These are phyloP conservation scores for Troides helena DNA, from an alignment of 2,888 invertebrate genomes.

Conservation along the genomic window DNA sequence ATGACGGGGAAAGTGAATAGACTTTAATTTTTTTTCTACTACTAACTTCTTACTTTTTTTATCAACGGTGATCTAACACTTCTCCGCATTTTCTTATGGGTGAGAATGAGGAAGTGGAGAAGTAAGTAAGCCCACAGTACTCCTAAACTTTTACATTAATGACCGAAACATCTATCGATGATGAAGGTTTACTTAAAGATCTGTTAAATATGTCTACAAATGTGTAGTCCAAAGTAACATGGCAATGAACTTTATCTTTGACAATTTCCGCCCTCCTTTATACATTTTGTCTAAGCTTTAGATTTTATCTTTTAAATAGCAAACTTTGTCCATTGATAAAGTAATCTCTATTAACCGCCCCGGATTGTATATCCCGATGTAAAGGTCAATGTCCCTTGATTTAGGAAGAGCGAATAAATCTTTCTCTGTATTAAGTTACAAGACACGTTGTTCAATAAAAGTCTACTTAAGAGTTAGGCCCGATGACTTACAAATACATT, in stretches of 20 bases:
- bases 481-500: constrained; percentile 10
- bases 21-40: no score
- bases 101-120: no score
- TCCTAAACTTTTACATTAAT: no score
- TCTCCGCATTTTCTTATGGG: no score
- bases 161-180: no score
- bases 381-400: constrained; percentile 27
- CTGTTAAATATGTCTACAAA: background rate
- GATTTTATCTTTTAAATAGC: constrained; percentile 14
- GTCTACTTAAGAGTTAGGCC: constrained; percentile 9
- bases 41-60: no score
- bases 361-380: background rate
- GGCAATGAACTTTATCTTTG: background rate
- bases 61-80: no score
- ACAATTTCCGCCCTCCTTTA: constrained; percentile 15
- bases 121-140: no score
- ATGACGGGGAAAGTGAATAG: no score
- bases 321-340: constrained; percentile 23
- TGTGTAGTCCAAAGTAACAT: background rate
- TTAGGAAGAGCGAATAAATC: constrained; percentile 27
- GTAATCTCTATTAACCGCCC: constrained; percentile 13
- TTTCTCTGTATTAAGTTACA: constrained; percentile 25
- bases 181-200: no score
- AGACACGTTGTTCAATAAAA: constrained; percentile 26
- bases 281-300: constrained; percentile 3